A percentile compares a stretch with the other conserved stretches of the same genome.
These are phyloP conservation scores for Trichogramma evanescens DNA, from an alignment of 2,888 invertebrate species.

Conservation along the genomic window DNA sequence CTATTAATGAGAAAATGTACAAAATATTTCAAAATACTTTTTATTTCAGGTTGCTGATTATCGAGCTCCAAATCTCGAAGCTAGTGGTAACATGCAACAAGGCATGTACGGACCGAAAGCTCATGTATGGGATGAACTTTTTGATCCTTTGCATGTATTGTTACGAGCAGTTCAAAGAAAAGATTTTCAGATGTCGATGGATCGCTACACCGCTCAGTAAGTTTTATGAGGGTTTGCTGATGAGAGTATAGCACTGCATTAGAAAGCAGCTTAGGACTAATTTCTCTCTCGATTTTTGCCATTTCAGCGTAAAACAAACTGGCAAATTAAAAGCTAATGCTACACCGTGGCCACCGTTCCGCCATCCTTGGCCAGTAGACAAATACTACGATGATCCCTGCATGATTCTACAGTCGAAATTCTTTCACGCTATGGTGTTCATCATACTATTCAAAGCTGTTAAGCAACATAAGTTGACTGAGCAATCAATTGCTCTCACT, in stretches of 20 bases:
- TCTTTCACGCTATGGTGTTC: constrained; percentile 69
- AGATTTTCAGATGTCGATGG: constrained; percentile 91
- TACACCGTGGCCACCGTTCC: constrained; percentile 75
- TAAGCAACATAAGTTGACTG: constrained; percentile 67
- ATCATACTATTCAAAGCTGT: constrained; percentile 80
- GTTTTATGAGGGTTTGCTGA: constrained; percentile 37
- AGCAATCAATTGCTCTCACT: constrained; percentile 80
- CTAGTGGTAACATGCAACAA: constrained; percentile 67
- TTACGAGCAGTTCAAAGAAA: constrained; percentile 83
- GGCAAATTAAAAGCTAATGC: constrained; percentile 55
- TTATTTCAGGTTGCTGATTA: constrained; percentile 67
- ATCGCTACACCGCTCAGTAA: constrained; percentile 84
- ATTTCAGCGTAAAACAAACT: constrained; percentile 54
- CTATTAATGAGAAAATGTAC: not conserved
- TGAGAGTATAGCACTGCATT: constrained; percentile 22
- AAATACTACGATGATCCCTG: constrained; percentile 64
- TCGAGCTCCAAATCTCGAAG: constrained; percentile 82
- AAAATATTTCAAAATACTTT: constrained; percentile 6
- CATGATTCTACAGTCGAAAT: constrained; percentile 54
- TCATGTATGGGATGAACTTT: constrained; percentile 84
- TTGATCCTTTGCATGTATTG: constrained; percentile 89
- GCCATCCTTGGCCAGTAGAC: constrained; percentile 61
- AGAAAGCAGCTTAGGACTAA: constrained; percentile 28
- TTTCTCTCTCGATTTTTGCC: constrained; percentile 35
- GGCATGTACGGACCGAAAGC: constrained; percentile 82